phyloP scores from a whole-genome alignment of 2,888 invertebrate genomes.

The Dimorphilus gyrociliatus region DNA sequence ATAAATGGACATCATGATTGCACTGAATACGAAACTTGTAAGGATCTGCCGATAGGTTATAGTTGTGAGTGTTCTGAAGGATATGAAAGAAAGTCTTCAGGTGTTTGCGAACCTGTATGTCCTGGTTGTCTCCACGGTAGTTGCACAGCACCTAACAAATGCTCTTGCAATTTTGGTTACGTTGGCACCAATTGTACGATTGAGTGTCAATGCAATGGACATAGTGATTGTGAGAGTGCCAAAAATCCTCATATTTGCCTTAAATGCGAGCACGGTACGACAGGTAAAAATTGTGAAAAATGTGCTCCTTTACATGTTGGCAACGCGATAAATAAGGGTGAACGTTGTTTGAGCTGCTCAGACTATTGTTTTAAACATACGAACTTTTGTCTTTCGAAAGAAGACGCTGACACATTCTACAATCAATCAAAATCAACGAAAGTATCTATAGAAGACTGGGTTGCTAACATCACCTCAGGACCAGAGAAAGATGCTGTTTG shows the following conservation, averaged over 20 bases:
- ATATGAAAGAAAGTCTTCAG: constrained; percentile 16
- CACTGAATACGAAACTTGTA: constrained; percentile 71
- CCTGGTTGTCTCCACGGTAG: constrained; percentile 34
- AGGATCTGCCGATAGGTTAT: constrained; percentile 57
- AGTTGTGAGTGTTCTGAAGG: constrained; percentile 55
- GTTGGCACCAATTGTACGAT: constrained; percentile 84
- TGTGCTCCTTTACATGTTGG: constrained; percentile 81
- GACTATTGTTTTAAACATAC: constrained; percentile 81
- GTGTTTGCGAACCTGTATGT: constrained; percentile 33
- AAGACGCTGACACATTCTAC: constrained; percentile 2
- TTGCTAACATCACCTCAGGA: constrained; percentile 9
- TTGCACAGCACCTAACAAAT: constrained; percentile 35
- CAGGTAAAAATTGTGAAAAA: constrained; percentile 75
- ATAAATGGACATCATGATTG: constrained; percentile 77
- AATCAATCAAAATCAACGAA: constrained; percentile 2
- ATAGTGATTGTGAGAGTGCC: constrained; percentile 64
- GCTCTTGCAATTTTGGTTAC: constrained; percentile 81
- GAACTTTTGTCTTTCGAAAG: constrained; percentile 21
- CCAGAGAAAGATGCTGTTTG: constrained; percentile 50
- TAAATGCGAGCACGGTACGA: constrained; percentile 75
- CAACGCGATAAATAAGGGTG: constrained; percentile 61
- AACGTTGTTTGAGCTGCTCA: constrained; percentile 69
- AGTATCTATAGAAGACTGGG: constrained; percentile 3
- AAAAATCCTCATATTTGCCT: constrained; percentile 63
- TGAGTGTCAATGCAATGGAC: constrained; percentile 84